A percentile compares a stretch with the other conserved stretches of the same genome.
phyloP scores from a whole-genome alignment of 2,113 vertebrate species.

The Nymphicus hollandicus region DNA sequence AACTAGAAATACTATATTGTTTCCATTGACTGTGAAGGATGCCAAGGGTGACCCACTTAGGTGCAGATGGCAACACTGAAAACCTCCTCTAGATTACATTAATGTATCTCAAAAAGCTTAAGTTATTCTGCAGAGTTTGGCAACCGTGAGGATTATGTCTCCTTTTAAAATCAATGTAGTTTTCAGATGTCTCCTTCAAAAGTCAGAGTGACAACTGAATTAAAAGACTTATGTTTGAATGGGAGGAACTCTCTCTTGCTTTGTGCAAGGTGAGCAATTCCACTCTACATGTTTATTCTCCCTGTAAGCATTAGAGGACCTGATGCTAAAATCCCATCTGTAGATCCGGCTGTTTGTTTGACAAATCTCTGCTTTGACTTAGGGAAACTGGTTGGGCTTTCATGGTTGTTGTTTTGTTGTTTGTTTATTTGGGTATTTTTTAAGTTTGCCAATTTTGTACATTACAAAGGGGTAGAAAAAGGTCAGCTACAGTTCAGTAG shows the following conservation, averaged over 20 bases:
- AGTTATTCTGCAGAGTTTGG: not conserved
- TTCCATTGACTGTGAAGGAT: not conserved
- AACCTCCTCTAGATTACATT: not conserved
- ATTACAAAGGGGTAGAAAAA: not conserved
- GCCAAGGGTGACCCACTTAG: not conserved
- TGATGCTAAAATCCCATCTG: not conserved
- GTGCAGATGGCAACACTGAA: not conserved
- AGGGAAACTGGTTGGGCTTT: not conserved
- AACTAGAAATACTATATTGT: not conserved
- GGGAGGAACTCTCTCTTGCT: not conserved
- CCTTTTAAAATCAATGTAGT: not conserved
- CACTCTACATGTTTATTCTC: not conserved
- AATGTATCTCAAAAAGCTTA: not conserved
- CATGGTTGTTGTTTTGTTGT: not conserved
- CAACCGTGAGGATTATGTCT: not conserved
- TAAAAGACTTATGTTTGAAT: not conserved
- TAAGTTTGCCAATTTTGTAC: not conserved
- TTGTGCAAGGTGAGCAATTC: not conserved
- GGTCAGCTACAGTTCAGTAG: conserved; percentile 7
- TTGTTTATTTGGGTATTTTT: not conserved
- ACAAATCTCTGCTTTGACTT: not conserved
- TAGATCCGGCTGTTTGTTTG: not conserved
- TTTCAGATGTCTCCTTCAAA: not conserved
- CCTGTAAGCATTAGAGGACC: not conserved
- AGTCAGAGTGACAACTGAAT: not conserved